These are phyloP conservation scores for Cistogaster globosa DNA, from an alignment of 2,888 invertebrate genomes.

Conservation along the genomic window DNA sequence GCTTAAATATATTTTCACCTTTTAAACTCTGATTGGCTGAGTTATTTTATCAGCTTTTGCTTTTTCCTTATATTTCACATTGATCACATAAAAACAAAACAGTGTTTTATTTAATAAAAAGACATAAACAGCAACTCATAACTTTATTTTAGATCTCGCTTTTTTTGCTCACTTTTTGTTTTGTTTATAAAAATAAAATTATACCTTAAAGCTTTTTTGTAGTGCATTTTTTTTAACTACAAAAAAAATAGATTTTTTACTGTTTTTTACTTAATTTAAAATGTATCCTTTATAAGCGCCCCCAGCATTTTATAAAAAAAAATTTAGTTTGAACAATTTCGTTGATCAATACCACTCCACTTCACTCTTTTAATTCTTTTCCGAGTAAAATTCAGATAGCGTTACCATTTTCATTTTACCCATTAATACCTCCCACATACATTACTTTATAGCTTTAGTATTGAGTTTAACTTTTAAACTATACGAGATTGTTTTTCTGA, in stretches of 20 bases:
- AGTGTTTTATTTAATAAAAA: slow-evolving; percentile 32
- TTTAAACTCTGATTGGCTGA: slow-evolving; percentile 16
- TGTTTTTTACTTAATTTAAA: not conserved
- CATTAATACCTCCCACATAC: too few relatives aligned
- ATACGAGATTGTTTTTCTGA: too few relatives aligned
- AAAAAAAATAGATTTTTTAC: not conserved
- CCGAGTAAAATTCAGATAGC: too few relatives aligned
- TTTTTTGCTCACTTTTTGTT: slow-evolving; percentile 22
- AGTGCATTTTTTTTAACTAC: not conserved
- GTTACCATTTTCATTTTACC: too few relatives aligned
- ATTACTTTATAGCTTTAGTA: too few relatives aligned
- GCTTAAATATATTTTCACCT: not conserved
- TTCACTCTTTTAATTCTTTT: too few relatives aligned
- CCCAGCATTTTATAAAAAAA: not conserved
- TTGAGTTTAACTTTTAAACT: too few relatives aligned
- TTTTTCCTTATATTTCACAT: slow-evolving; percentile 52
- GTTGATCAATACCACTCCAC: too few relatives aligned
- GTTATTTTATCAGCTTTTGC: slow-evolving; percentile 26
- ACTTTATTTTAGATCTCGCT: slow-evolving; percentile 43
- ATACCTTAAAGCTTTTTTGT: slow-evolving; percentile 44
- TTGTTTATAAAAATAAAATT: slow-evolving; percentile 60
- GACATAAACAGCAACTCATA: slow-evolving; percentile 49
- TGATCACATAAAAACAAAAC: slow-evolving; percentile 55
- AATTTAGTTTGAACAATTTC: too few relatives aligned
- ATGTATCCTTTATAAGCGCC: not conserved